phyloP scores from a whole-genome alignment of 2,113 vertebrate genomes.

The Saccopteryx bilineata region DNA sequence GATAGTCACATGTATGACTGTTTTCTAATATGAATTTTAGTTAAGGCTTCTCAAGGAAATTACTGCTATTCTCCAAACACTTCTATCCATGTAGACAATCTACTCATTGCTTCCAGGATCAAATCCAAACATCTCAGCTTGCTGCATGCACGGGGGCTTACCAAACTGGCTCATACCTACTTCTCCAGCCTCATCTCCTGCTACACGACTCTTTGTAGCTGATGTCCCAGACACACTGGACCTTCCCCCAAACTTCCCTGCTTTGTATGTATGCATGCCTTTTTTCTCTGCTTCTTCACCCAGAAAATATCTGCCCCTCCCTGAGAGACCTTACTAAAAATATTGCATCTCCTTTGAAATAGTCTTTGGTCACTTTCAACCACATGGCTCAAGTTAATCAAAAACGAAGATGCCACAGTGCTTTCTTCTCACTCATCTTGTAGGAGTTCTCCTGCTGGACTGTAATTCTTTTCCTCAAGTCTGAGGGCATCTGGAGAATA shows the following conservation, averaged over 20 bases:
- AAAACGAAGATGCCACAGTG: not conserved
- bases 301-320: not conserved
- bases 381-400: not conserved
- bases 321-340: not conserved
- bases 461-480: not conserved
- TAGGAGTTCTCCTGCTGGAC: not conserved
- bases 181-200: not conserved
- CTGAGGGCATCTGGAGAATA: not conserved
- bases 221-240: not conserved
- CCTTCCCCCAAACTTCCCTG: not conserved
- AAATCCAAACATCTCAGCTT: not conserved
- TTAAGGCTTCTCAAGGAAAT: not conserved
- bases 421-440: not conserved
- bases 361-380: not conserved
- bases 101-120: not conserved
- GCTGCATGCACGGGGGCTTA: not conserved
- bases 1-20: accelerated
- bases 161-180: not conserved
- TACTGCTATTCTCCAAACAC: not conserved
- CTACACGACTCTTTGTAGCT: not conserved
- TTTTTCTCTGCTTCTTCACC: not conserved
- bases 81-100: not conserved
- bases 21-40: not conserved
- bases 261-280: not conserved
- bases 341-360: not conserved